Evolutionary conservation across 2,888 invertebrate genomes (phyloP).

Genomic region (Empis stercorea): DNA sequence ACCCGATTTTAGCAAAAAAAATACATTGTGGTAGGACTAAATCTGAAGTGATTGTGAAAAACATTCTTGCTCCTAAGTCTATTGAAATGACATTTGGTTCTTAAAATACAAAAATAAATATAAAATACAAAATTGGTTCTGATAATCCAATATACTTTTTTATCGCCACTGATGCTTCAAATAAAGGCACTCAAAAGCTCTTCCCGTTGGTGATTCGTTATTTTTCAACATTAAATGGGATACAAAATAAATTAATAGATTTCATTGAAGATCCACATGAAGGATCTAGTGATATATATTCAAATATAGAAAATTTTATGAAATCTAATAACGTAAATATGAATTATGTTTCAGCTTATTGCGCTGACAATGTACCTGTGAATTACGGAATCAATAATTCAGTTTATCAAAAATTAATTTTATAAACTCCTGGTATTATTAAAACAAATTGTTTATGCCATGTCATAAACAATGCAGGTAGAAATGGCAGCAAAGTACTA

Average conservation of each 20-base stretch:
- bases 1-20: background rate
- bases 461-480: slow-evolving; percentile 1
- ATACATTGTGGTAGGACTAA: background rate
- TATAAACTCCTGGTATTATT: slow-evolving; percentile 1
- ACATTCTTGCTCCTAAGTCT: background rate
- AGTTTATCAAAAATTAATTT: slow-evolving; percentile 1
- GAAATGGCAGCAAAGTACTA: background rate
- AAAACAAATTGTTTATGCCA: slow-evolving; percentile 4
- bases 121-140: background rate
- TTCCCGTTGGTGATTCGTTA: slow-evolving; percentile 1
- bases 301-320: slow-evolving; percentile 1
- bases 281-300: background rate
- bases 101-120: too few species aligned
- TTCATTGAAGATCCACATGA: slow-evolving; percentile 3
- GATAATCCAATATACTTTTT: background rate
- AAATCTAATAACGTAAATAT: background rate
- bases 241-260: slow-evolving; percentile 3
- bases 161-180: background rate
- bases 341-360: background rate
- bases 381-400: slow-evolving; percentile 4
- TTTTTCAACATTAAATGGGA: background rate
- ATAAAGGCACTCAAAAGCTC: background rate
- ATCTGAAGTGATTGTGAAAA: background rate
- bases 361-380: slow-evolving; percentile 3
- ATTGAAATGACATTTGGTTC: background rate